Base-by-base conservation (phyloP, 2,888 invertebrate genomes). In the Geophilus truncorum region DNA sequence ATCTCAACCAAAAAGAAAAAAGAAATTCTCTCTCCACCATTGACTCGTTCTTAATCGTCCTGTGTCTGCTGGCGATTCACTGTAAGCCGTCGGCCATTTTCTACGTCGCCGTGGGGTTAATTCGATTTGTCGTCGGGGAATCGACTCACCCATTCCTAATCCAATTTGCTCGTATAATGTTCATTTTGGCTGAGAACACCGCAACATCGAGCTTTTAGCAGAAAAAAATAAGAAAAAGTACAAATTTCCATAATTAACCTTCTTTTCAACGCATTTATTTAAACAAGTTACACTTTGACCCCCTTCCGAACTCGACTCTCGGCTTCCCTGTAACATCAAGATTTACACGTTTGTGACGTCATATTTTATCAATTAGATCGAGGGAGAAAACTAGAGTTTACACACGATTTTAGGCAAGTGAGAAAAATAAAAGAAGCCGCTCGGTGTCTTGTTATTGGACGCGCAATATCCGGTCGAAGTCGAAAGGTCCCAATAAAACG, bases 61-160 rank as follows among this genome's bases (percentile, higher is more conserved):
- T n/a, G n/a, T n/a, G n/a, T n/a, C n/a, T n/a, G n/a, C n/a, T n/a
- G n/a, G n/a, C n/a, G n/a, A n/a, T n/a, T n/a, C n/a, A n/a, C n/a
- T n/a, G 18, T 5, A 5, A 23, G 57, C n/a, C 57, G 9, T 57
- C 57, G 57, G 57, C 57, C 57, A 57, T 57, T 57, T 57, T 57
- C 4, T 7, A 23, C 18, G 57, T 23, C 57, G 57, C 57, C 23
- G 23, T 18, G 18, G 57, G 57, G 21, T 23, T 57, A 57, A 57
- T 57, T 57, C 57, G 57, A 57, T 57, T 57, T 57, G 57, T 57
- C 57, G 57, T 57, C 57, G 57, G 57, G 21, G 57, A 57, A 57
- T 57, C 57, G 57, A 57, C 57, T 57, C 57, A 57, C 57, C 57
- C 57, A 57, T 57, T 57, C n/a, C 57, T 57, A 57, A 57, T 57